These are phyloP conservation scores for Wasmannia auropunctata DNA, from an alignment of 1,140 invertebrate species.

Conservation along the genomic window DNA sequence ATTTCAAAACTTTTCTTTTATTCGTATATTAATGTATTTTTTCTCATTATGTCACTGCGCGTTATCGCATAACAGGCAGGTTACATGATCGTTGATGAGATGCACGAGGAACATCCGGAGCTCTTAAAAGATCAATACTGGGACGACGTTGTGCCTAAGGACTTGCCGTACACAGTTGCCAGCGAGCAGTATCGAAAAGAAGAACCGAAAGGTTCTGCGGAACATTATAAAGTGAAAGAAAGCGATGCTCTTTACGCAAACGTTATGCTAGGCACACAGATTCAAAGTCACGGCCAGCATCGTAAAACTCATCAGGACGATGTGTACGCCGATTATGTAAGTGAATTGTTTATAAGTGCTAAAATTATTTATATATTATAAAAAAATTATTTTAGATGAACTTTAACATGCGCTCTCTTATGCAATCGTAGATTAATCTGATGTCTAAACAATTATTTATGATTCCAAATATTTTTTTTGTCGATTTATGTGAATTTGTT, in stretches of 20 bases:
- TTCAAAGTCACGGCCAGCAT: slow-evolving; percentile 84
- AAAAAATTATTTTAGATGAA: not conserved
- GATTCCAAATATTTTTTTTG: not conserved
- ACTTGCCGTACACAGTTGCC: slow-evolving; percentile 94
- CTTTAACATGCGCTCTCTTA: not conserved
- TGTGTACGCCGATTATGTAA: slow-evolving; percentile 94
- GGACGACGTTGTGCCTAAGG: slow-evolving; percentile 95
- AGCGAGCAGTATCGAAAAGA: slow-evolving; percentile 92
- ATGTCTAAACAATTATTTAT: not conserved
- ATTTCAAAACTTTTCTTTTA: not conserved
- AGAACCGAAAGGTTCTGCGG: slow-evolving; percentile 93
- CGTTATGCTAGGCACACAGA: slow-evolving; percentile 85
- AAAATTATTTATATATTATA: not conserved
- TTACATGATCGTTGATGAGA: slow-evolving; percentile 96
- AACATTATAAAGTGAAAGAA: slow-evolving; percentile 93
- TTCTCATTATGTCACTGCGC: not conserved
- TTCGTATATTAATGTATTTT: not conserved
- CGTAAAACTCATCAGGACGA: slow-evolving; percentile 90
- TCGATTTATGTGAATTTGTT: not conserved
- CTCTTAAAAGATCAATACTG: slow-evolving; percentile 95
- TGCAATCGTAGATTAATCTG: not conserved
- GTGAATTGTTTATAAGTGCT: slow-evolving; percentile 76
- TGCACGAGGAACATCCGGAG: slow-evolving; percentile 96
- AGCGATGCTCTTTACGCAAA: slow-evolving; percentile 93
- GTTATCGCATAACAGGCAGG: slow-evolving; percentile 87